These are phyloP conservation scores for Drosophila dives DNA, from an alignment of 2,888 invertebrate species.

Conservation along the genomic window DNA sequence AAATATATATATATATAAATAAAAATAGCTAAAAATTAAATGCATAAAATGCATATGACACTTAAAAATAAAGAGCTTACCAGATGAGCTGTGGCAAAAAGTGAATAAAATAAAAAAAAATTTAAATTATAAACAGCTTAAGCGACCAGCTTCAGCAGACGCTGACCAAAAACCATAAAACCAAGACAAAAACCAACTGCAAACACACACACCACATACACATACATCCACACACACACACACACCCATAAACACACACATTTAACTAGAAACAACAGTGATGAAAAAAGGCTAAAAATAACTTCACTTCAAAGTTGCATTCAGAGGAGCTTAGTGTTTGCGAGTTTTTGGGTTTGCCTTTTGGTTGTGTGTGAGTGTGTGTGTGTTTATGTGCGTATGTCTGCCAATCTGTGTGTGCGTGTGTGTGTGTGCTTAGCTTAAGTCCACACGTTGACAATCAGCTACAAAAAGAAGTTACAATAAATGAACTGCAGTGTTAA, in stretches of 20 bases:
- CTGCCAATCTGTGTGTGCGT: constrained; percentile 7
- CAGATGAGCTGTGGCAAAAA: constrained; percentile 17
- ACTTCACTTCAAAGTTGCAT: constrained; percentile 68
- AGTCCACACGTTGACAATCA: constrained; percentile 47
- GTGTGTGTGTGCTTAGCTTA: constrained; percentile 30
- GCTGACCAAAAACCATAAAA: constrained; percentile 66
- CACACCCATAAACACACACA: background rate
- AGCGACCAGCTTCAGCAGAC: constrained; percentile 50
- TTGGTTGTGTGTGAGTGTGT: constrained; percentile 12
- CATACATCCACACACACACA: background rate
- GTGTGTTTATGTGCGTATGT: constrained; percentile 6
- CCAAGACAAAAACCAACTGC: constrained; percentile 64
- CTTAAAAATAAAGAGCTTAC: constrained; percentile 53
- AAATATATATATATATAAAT: too few species aligned
- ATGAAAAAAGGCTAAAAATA: constrained; percentile 50
- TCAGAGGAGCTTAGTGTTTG: constrained; percentile 62
- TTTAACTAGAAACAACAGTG: constrained; percentile 33
- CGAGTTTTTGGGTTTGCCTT: constrained; percentile 67
- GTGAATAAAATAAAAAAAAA: constrained; percentile 52
- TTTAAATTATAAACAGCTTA: constrained; percentile 75
- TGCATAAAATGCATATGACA: constrained; percentile 30
- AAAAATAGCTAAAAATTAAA: constrained; percentile 27
- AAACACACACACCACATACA: constrained; percentile 2
- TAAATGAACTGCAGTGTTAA: constrained; percentile 63
- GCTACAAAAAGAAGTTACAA: constrained; percentile 52